Evolutionary conservation across 2,888 invertebrate species (phyloP), one percentile per base, ranked within the genome.

Genomic region (Andrena bucephala): DNA sequence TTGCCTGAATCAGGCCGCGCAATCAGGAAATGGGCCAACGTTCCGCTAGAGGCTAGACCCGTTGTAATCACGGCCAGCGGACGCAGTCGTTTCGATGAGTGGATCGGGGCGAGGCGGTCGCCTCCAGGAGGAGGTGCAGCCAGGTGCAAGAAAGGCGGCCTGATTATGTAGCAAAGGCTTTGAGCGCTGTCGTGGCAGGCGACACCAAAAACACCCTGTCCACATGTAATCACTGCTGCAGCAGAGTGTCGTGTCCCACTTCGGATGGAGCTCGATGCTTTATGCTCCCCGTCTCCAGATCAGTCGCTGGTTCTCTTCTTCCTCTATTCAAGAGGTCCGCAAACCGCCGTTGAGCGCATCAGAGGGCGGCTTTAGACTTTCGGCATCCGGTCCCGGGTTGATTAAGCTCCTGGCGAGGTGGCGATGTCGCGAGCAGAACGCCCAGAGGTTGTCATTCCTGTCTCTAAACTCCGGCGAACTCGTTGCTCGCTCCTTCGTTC

Each of bases 401-500:
- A 92, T 92, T 92, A 92, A 92, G 89, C 90, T 90, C 86, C 82
- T 85, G 87, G 67, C 83, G 82, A 85, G 89, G 90, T 91, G 90
- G 91, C 87, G 89, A 90, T 90, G 89, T 88, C 85, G 86, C 83
- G 80, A 85, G 79, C 52, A 29, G 66, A 74, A 60, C 83, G 73
- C 71, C 65, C 88, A 87, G 88, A 76, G 85, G 89, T 86, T 90
- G 87, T 86, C 87, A 89, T 88, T 42, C 85, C 69, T 77, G 31
- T 84, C 76, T 83, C 78, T 79, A 76, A 85, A 83, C 88, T 81
- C 67, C 72, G 78, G 74, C 77, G 80, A 89, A 89, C 81, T 88
- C 85, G 83, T 86, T 87, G 76, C 74, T 78, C 75, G 76, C 74
- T 78, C 75, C 73, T 73, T 73, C 70, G 52, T 68, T 62, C 48